These are phyloP conservation scores for Malacoraja senta DNA, from an alignment of 2,797 vertebrate genomes.

Conservation along the genomic window DNA sequence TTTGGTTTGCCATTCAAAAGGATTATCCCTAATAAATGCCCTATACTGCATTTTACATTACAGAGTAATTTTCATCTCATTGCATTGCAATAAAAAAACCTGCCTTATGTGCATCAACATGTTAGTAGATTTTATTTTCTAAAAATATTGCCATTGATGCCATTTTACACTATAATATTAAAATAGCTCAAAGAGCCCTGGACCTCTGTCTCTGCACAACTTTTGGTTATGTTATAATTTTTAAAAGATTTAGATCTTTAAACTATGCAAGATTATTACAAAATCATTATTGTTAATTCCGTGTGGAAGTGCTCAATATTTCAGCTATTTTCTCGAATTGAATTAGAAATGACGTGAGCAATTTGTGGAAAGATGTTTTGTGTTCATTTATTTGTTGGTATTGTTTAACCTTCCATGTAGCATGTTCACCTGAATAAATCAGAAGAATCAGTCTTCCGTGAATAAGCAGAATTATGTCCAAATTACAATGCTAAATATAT, in stretches of 20 bases:
- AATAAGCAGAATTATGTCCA: background rate
- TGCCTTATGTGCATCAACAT: background rate
- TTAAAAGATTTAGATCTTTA: background rate
- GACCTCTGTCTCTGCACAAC: background rate
- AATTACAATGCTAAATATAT: background rate
- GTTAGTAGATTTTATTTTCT: background rate
- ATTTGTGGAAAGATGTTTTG: background rate
- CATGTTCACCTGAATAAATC: background rate
- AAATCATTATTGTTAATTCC: constrained; percentile 16
- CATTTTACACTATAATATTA: background rate
- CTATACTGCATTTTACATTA: too few species aligned
- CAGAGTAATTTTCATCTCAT: too few species aligned
- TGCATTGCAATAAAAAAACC: background rate
- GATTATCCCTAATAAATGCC: too few species aligned
- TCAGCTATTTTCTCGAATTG: background rate
- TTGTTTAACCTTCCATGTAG: background rate
- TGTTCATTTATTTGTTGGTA: background rate
- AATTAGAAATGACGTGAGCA: background rate
- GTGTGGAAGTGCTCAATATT: background rate
- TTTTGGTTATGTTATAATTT: too few species aligned
- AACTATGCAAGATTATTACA: background rate
- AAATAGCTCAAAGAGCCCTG: background rate
- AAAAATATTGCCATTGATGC: background rate
- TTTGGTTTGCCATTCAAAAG: too few species aligned
- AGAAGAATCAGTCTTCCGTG: background rate